These are phyloP conservation scores for Coilia nasus DNA, from an alignment of 2,797 vertebrate species.

Conservation along the genomic window DNA sequence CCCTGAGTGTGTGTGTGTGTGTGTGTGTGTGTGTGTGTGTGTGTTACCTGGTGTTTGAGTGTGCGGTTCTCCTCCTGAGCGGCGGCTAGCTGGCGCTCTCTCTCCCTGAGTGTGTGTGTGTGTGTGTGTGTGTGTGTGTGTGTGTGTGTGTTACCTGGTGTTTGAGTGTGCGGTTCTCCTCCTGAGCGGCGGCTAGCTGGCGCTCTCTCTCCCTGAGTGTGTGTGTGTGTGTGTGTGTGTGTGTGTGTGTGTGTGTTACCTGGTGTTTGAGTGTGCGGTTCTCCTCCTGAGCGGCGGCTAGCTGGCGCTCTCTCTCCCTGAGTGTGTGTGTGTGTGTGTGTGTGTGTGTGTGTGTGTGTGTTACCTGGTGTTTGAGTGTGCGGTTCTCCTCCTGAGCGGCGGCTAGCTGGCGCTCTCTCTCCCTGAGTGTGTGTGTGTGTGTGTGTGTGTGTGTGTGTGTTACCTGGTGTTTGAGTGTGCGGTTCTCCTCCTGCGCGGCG, in stretches of 20 bases:
- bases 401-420: slow-evolving; percentile 84
- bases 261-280: slow-evolving; percentile 87
- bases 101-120: slow-evolving; percentile 82
- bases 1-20: slow-evolving; percentile 74
- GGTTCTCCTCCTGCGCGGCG: slow-evolving; percentile 83
- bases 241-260: slow-evolving; percentile 67
- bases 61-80: slow-evolving; percentile 86
- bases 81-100: slow-evolving; percentile 81
- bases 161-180: slow-evolving; percentile 86
- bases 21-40: slow-evolving; percentile 1
- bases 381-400: slow-evolving; percentile 84
- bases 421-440: slow-evolving; percentile 73
- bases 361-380: slow-evolving; percentile 87
- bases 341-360: slow-evolving; percentile 16
- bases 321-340: slow-evolving; percentile 69
- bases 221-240: slow-evolving; percentile 47
- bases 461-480: slow-evolving; percentile 87
- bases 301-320: slow-evolving; percentile 82
- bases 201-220: slow-evolving; percentile 83
- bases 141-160: slow-evolving; percentile 78
- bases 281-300: slow-evolving; percentile 82
- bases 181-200: slow-evolving; percentile 80
- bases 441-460: slow-evolving; percentile 14
- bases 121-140: background rate
- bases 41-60: slow-evolving; percentile 85